Percentiles rank a stretch among this genome's conserved stretches.
These are phyloP conservation scores for Pandemis heparana DNA, from an alignment of 2,888 invertebrate species.

Conservation along the genomic window DNA sequence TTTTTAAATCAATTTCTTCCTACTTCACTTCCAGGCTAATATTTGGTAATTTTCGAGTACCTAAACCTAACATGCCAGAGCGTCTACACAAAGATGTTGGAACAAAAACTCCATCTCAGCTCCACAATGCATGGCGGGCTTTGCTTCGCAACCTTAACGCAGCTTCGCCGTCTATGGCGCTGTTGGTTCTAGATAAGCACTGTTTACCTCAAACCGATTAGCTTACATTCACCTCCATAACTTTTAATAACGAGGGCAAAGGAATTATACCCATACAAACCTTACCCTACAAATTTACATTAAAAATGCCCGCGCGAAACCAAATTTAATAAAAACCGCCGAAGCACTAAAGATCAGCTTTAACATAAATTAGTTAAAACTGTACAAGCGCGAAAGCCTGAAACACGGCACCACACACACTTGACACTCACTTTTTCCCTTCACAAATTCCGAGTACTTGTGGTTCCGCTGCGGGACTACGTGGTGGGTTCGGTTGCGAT, in stretches of 20 bases:
- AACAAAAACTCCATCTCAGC: neutral
- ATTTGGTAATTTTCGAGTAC: too few species aligned
- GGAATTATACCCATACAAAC: neutral
- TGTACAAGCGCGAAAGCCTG: neutral
- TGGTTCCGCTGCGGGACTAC: slow-evolving; percentile 66
- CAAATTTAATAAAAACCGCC: too few species aligned
- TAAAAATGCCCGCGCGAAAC: too few species aligned
- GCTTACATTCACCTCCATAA: slow-evolving; percentile 42
- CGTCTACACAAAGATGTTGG: too few species aligned
- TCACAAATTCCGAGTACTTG: slow-evolving; percentile 89
- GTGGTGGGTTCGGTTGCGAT: slow-evolving; percentile 71
- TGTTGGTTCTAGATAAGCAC: slow-evolving; percentile 73
- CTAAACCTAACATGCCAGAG: too few species aligned
- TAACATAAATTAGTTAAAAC: neutral
- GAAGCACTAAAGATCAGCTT: neutral
- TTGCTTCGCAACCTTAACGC: slow-evolving; percentile 48
- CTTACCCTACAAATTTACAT: neutral
- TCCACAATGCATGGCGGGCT: slow-evolving; percentile 24
- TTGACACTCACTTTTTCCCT: slow-evolving; percentile 91
- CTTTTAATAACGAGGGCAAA: slow-evolving; percentile 7
- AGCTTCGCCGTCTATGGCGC: slow-evolving; percentile 72
- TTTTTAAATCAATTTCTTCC: too few species aligned
- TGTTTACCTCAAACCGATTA: slow-evolving; percentile 76
- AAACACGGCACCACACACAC: slow-evolving; percentile 48
- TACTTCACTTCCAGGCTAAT: too few species aligned